These are phyloP conservation scores for Platygyra sinensis DNA, from an alignment of 64 coral and sea anemone species.

Conservation along the genomic window DNA sequence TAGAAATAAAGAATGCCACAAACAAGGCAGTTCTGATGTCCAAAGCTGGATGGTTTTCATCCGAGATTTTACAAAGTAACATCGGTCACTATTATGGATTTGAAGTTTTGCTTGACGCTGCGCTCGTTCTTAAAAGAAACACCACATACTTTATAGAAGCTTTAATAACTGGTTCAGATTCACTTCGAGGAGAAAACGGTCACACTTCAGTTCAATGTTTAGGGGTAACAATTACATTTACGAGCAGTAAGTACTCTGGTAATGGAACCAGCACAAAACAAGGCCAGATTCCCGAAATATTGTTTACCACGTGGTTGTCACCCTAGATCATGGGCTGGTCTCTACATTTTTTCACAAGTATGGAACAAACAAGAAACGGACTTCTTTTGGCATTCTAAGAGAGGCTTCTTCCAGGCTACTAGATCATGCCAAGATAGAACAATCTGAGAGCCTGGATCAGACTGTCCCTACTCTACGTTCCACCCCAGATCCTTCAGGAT, in stretches of 20 bases:
- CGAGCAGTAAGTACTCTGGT: constrained; percentile 28
- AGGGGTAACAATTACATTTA: constrained; percentile 23
- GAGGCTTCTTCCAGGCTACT: too few species aligned
- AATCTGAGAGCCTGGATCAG: too few species aligned
- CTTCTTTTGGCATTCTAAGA: too few species aligned
- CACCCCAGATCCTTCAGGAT: too few species aligned
- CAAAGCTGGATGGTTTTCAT: constrained; percentile 36
- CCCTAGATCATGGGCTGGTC: too few species aligned
- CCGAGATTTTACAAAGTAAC: background rate
- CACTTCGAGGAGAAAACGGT: background rate
- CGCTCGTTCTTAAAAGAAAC: background rate
- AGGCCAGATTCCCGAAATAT: constrained; percentile 11
- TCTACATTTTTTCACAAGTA: too few species aligned
- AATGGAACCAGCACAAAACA: constrained; percentile 15
- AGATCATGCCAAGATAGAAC: too few species aligned
- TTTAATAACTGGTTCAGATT: constrained; percentile 15
- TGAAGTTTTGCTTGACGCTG: background rate
- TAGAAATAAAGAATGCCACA: background rate
- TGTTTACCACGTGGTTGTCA: background rate
- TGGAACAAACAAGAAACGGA: too few species aligned
- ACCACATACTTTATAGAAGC: background rate
- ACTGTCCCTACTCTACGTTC: too few species aligned
- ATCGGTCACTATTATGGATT: constrained; percentile 17
- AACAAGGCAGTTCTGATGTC: constrained; percentile 2
- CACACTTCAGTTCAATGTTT: background rate